Evolutionary conservation across 2,797 vertebrate species (phyloP).

Genomic region (Oreochromis grahami): DNA sequence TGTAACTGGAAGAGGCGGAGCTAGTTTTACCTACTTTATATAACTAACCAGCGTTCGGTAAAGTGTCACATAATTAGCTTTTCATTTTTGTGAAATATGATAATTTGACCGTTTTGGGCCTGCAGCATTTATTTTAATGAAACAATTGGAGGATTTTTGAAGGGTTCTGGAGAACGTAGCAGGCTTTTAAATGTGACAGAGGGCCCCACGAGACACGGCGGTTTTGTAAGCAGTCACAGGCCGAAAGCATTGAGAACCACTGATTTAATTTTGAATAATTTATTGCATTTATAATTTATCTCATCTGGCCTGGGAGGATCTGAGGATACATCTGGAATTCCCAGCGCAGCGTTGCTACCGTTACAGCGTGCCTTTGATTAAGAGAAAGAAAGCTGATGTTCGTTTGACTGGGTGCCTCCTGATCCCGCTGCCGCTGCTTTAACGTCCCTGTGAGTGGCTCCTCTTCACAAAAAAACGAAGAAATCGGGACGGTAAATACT

Average conservation of each 20-base stretch:
- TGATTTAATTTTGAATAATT: not conserved
- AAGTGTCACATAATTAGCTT: not conserved
- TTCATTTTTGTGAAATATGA: not conserved
- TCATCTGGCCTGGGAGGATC: not conserved
- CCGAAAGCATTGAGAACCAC: not conserved
- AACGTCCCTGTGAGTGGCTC: not conserved
- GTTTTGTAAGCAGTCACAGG: not conserved
- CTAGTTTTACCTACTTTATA: not conserved
- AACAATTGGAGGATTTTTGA: not conserved
- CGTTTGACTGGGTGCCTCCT: not conserved
- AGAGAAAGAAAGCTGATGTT: not conserved
- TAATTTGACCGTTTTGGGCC: not conserved
- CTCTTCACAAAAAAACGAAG: not conserved
- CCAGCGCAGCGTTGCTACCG: not conserved
- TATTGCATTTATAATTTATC: not conserved
- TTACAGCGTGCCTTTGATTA: not conserved
- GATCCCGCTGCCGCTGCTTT: not conserved
- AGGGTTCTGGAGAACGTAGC: not conserved
- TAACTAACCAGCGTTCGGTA: not conserved
- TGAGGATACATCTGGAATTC: not conserved
- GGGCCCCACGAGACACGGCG: not conserved
- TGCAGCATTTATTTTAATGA: not conserved
- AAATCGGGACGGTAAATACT: not conserved
- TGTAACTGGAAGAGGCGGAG: not conserved
- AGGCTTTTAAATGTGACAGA: not conserved